Conservation (phyloP, 23 tunicate genomes). For the Botrylloides violaceus region DNA sequence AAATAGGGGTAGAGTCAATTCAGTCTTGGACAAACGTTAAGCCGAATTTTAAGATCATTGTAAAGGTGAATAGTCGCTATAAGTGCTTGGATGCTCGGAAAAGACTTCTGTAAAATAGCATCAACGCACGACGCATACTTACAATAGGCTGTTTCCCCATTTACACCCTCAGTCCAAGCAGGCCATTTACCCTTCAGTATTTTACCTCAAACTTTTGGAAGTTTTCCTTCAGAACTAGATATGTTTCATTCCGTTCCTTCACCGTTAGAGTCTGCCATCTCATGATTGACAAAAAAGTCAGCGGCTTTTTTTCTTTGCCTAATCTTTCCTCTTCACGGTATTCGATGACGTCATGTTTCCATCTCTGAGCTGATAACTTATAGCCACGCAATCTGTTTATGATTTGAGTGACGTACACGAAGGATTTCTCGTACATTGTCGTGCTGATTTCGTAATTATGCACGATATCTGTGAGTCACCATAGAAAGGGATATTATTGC, state of each 20-base stretch:
- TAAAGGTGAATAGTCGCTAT: too few relatives aligned
- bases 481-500: not conserved
- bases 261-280: conserved; percentile 61
- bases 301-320: conserved; percentile 2
- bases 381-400: conserved; percentile 45
- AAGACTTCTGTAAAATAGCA: too few relatives aligned
- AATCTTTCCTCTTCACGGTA: conserved; percentile 7
- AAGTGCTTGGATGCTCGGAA: too few relatives aligned
- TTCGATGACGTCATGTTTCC: conserved; percentile 40
- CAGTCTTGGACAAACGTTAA: too few relatives aligned
- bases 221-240: conserved; percentile 36
- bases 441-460: conserved; percentile 59
- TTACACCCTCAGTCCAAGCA: too few relatives aligned
- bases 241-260: conserved; percentile 29
- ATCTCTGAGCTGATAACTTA: conserved; percentile 51
- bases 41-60: too few relatives aligned
- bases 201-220: not conserved
- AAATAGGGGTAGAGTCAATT: too few relatives aligned
- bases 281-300: conserved; percentile 31
- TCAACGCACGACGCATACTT: not conserved
- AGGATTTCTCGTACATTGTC: conserved; percentile 19
- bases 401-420: conserved; percentile 36
- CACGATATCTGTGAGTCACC: conserved; percentile 30
- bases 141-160: too few relatives aligned
- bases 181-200: too few relatives aligned